Evolutionary conservation across 1,140 invertebrate species (phyloP).

Genomic region (Nixonia krombeini): DNA sequence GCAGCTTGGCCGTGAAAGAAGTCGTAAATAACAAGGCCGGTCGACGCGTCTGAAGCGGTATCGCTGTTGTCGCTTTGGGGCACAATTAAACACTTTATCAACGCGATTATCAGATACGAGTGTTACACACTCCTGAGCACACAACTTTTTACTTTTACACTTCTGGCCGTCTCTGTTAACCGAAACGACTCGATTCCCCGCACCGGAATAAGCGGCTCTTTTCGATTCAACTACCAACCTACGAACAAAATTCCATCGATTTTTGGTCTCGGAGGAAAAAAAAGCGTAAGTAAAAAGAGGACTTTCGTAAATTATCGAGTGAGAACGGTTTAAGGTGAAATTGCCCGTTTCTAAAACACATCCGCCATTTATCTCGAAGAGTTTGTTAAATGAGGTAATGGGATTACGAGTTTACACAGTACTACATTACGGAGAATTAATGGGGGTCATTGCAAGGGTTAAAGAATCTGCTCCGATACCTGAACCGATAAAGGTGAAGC

Average conservation of each 20-base stretch:
- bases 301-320: neutral
- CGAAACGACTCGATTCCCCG: too few species aligned
- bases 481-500: constrained; percentile 8
- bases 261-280: too few species aligned
- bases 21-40: constrained; percentile 38
- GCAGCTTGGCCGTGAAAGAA: constrained; percentile 37
- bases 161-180: too few species aligned
- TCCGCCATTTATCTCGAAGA: constrained; percentile 25
- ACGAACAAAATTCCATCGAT: too few species aligned
- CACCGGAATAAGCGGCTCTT: too few species aligned
- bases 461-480: constrained; percentile 12
- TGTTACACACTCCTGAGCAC: neutral
- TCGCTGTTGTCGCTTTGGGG: constrained; percentile 23
- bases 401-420: constrained; percentile 23
- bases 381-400: constrained; percentile 27
- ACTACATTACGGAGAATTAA: constrained; percentile 17
- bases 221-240: too few species aligned
- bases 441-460: constrained; percentile 11
- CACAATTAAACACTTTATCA: constrained; percentile 31
- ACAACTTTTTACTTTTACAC: too few species aligned
- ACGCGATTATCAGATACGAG: neutral
- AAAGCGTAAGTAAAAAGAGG: too few species aligned
- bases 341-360: neutral
- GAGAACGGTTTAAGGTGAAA: neutral
- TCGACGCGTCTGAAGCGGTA: constrained; percentile 22